Evolutionary conservation across 1,140 invertebrate genomes (phyloP).

Genomic region (Drosophila bipectinata): DNA sequence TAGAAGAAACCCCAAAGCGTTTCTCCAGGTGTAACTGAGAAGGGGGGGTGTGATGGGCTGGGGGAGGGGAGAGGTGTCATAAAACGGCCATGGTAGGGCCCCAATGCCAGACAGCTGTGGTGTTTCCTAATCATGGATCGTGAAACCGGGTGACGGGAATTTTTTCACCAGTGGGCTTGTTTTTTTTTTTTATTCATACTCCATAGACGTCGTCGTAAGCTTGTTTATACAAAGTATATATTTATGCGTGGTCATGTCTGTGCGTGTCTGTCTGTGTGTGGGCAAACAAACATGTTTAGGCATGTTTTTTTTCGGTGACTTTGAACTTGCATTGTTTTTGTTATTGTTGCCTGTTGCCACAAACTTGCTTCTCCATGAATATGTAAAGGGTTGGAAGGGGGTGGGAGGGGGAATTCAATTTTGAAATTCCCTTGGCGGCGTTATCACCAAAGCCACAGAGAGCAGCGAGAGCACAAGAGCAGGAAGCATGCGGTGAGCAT

Average conservation of each 20-base stretch:
- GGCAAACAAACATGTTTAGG: constrained; percentile 61
- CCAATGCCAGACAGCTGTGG: constrained; percentile 34
- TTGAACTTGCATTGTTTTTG: constrained; percentile 57
- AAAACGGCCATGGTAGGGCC: constrained; percentile 30
- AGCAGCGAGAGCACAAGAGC: not conserved
- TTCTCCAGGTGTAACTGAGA: not conserved
- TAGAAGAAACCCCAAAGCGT: not conserved
- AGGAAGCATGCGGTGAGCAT: not conserved
- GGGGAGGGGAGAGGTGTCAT: constrained; percentile 8
- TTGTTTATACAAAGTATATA: constrained; percentile 25
- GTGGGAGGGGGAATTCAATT: not conserved
- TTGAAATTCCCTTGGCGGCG: constrained; percentile 2
- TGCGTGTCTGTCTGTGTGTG: not conserved
- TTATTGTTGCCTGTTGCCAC: constrained; percentile 16
- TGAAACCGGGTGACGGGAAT: constrained; percentile 35
- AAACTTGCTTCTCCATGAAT: constrained; percentile 33
- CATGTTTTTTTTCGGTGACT: constrained; percentile 48
- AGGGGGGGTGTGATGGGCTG: not conserved
- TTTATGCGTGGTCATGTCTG: constrained; percentile 15
- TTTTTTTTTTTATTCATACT: not conserved
- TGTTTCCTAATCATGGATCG: constrained; percentile 36
- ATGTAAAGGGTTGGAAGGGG: not conserved
- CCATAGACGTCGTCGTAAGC: not conserved
- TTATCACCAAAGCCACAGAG: not conserved
- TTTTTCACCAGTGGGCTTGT: not conserved